phyloP scores from a whole-genome alignment of 2,113 vertebrate genomes.

The Psammodynastes pulverulentus region DNA sequence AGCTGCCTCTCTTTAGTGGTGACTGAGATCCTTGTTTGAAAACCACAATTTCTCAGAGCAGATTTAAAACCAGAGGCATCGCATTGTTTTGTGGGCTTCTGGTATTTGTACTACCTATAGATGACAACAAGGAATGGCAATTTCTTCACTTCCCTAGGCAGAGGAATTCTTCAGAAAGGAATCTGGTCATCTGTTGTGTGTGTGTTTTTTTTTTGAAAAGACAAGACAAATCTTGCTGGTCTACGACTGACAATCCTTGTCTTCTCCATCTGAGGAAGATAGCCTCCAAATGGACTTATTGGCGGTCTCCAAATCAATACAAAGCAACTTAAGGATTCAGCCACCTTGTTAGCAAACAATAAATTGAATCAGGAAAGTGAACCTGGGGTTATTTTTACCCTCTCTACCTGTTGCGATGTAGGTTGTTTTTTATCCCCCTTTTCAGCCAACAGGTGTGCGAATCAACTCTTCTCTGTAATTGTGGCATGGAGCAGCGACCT shows the following conservation, averaged over 20 bases:
- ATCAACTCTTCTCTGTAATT: neutral
- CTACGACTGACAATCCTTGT: neutral
- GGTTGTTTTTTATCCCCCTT: neutral
- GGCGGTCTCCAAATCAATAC: neutral
- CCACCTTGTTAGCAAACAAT: neutral
- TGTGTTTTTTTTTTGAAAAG: constrained; percentile 20
- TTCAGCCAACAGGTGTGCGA: neutral
- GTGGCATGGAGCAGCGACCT: neutral
- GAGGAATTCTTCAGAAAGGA: constrained; percentile 28
- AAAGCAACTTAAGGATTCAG: neutral
- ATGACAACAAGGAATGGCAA: neutral
- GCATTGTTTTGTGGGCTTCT: constrained; percentile 16
- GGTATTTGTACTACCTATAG: constrained; percentile 27
- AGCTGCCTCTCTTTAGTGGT: constrained; percentile 24
- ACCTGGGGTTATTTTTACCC: neutral
- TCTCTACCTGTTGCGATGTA: neutral
- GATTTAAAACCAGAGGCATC: neutral
- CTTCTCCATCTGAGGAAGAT: neutral
- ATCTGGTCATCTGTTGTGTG: neutral
- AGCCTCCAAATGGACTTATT: neutral
- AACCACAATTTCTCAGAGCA: neutral
- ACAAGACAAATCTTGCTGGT: neutral
- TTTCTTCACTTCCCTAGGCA: constrained; percentile 5
- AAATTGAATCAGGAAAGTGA: neutral
- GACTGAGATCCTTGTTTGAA: neutral